These are phyloP conservation scores for Microctonus hyperodae DNA, from an alignment of 2,888 invertebrate species.

Conservation along the genomic window DNA sequence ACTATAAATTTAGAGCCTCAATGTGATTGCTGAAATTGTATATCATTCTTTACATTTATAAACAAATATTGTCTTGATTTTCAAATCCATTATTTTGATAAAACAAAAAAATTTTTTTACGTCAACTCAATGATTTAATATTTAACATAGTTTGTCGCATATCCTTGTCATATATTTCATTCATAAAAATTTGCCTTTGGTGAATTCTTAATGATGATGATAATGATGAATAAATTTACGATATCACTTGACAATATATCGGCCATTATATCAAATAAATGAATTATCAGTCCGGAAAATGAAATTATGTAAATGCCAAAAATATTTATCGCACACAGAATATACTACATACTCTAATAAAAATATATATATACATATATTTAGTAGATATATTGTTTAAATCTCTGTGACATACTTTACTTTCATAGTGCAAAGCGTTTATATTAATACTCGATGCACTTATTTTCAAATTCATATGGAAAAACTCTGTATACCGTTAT, in stretches of 20 bases:
- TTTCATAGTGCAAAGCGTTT: background rate
- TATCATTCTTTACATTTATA: background rate
- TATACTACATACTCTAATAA: background rate
- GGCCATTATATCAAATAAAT: background rate
- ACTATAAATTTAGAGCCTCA: constrained; percentile 4
- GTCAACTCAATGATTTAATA: background rate
- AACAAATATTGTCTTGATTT: background rate
- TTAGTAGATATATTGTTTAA: background rate
- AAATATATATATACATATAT: background rate
- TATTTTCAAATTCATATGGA: background rate
- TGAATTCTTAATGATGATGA: background rate
- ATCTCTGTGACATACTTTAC: background rate
- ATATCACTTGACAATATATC: background rate
- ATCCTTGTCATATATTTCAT: background rate
- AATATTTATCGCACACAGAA: background rate
- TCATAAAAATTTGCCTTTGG: background rate
- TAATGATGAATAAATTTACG: no score
- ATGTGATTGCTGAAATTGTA: background rate
- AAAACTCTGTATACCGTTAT: background rate
- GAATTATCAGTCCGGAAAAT: background rate
- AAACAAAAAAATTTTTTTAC: background rate
- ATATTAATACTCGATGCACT: background rate
- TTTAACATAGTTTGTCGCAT: background rate
- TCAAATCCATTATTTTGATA: background rate
- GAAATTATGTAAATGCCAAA: background rate